Conservation (phyloP, 2,113 vertebrate genomes). For the Menidia beryllina region DNA sequence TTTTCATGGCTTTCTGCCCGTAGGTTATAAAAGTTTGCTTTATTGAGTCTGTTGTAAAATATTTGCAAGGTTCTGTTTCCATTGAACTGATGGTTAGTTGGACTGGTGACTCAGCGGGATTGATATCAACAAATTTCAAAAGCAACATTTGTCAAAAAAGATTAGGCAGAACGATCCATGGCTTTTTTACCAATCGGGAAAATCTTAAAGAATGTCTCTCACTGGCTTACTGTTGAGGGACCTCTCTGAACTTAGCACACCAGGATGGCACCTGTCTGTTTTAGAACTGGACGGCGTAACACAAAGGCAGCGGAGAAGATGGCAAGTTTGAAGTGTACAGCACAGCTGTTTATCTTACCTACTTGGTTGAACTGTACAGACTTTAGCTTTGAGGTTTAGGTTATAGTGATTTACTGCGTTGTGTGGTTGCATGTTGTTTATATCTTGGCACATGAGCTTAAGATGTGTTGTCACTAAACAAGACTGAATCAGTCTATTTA, state of each 20-base stretch:
- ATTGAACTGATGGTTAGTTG: conserved; percentile 28
- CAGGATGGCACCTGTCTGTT: not conserved
- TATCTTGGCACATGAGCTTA: too few relatives aligned
- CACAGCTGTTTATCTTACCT: not conserved
- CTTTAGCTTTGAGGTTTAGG: too few relatives aligned
- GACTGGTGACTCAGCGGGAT: conserved; percentile 26
- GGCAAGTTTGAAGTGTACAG: not conserved
- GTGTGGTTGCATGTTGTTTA: too few relatives aligned
- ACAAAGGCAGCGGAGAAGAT: not conserved
- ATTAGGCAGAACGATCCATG: not conserved
- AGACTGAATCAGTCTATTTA: too few relatives aligned
- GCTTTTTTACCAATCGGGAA: not conserved
- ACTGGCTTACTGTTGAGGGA: conserved; percentile 5
- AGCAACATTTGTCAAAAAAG: conserved; percentile 13
- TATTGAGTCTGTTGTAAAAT: conserved; percentile 68
- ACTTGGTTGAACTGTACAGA: too few relatives aligned
- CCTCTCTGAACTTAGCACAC: not conserved
- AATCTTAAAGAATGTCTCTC: not conserved
- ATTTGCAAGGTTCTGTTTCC: conserved; percentile 54
- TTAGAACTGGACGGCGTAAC: not conserved
- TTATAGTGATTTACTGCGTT: too few relatives aligned
- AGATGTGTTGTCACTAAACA: too few relatives aligned
- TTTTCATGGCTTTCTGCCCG: conserved; percentile 69
- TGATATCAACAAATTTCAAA: conserved; percentile 39
- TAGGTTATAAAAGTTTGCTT: conserved; percentile 70